phyloP scores from a whole-genome alignment of 2,113 vertebrate genomes.

The Bujurquina vittata region DNA sequence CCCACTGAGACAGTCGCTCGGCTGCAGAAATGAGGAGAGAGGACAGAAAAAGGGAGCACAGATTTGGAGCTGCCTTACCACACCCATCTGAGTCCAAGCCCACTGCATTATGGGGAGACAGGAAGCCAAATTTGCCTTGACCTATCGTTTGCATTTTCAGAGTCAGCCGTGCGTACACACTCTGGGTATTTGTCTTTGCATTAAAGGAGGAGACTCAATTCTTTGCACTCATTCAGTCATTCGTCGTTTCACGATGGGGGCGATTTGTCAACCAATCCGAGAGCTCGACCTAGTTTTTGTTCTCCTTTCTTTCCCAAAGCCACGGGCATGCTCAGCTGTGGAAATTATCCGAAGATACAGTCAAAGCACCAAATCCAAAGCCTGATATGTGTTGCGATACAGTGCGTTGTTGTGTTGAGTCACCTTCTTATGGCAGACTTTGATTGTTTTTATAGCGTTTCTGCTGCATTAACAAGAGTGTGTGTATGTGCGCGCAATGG shows the following conservation, averaged over 20 bases:
- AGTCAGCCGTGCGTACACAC: neutral
- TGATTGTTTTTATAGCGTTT: neutral
- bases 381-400: neutral
- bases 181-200: neutral
- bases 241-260: constrained; percentile 28
- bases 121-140: constrained; percentile 20
- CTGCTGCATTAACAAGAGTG: constrained; percentile 20
- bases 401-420: neutral
- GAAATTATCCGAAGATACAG: neutral
- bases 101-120: constrained; percentile 14
- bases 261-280: constrained; percentile 55
- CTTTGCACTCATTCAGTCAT: neutral
- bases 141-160: constrained; percentile 6
- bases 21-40: constrained; percentile 22
- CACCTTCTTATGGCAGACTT: neutral
- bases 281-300: constrained; percentile 40
- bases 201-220: neutral
- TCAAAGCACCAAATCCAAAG: neutral
- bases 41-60: neutral
- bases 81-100: neutral
- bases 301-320: constrained; percentile 8
- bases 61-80: constrained; percentile 19
- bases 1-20: constrained; percentile 42
- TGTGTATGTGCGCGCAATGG: neutral
- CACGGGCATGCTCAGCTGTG: constrained; percentile 23